Evolutionary conservation across 2,888 invertebrate genomes (phyloP), one percentile per base, ranked within the genome.

Genomic region (Ichneumoninae sp.): DNA sequence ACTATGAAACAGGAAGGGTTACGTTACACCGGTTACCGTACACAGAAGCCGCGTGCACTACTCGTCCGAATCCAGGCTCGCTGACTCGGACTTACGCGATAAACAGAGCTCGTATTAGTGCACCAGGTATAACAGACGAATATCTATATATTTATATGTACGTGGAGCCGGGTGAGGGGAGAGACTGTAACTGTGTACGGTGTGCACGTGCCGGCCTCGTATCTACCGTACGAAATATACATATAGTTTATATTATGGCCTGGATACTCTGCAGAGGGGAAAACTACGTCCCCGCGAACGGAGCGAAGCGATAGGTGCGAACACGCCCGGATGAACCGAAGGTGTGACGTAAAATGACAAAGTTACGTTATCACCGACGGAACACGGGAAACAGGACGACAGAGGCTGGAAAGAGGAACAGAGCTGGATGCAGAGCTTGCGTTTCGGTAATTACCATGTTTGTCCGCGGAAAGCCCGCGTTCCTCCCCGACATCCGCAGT

Each of bases 331-430:
- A 77, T 69, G 71, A 77, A 78, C 68, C 72, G 47, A 65, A 74
- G 80, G 80, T 80, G 80, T 74, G 68, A 80, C 74, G 60, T 69
- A 75, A 80, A 80, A 74, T 74, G 68, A 69, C 74, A 68, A 74
- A 80, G 74, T 80, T 80, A 80, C 68, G 69, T 80, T 75, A 65
- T 50, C 60, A 52, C 33, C 30, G 19, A 26, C 57, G 47, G 44
- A 54, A 68, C 36, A 33, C 10, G 22, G 66, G 30, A 54, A 50
- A n/a, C 8, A 57, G 54, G 57, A 22, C 4, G 26, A 22, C 19
- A n/a, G 22, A 54, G 22, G 57, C 57, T 22, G 36, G 30, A 52
- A 13, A 22, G 19, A 68, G 26, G 44, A 22, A 68, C 22, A 10
- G 68, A 66, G 66, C 36, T 8, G 50, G 36, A 40, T 22, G 0